Base-by-base conservation (phyloP, 1,140 invertebrate species). In the Hyles euphorbiae region DNA sequence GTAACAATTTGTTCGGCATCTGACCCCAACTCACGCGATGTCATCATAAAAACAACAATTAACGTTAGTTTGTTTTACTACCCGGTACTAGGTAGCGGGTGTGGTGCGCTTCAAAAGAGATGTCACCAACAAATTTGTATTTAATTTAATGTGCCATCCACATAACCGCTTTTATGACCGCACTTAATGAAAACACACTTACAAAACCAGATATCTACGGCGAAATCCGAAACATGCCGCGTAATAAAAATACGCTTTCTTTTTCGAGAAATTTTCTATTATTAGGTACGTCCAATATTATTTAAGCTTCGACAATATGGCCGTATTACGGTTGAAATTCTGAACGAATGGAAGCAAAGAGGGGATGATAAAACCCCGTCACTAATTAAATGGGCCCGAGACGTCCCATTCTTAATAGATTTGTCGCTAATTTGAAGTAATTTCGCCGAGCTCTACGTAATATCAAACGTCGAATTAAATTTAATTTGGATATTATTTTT, bases 321-420 rank as follows among this genome's bases (percentile, higher is more conserved):
- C 74, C 46, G 67, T 65, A 78, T 73, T 73, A 72, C 66, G 66
- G 70, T 68, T 69, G 67, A 76, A 74, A 72, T 74, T 77, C 66
- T 59, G 67, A 55, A 67, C 63, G 72, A 81, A 79, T 57, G 67
- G 67, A 71, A 66, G 61, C 64, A 77, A 76, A 77, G 72, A 78
- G 75, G 70, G 71, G 76, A 80, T 77, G 74, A 86, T 86, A 83
- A 87, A 88, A 81, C 77, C 81, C 71, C 60, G 75, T 73, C 76
- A 79, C 81, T 85, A 88, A 88, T 88, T 88, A 88, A 87, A 85
- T 81, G 78, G 74, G 70, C 71, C 67, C 60, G 67, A 78, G 72
- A 75, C 69, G 75, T 80, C 67, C 65, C 77, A 68, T 75, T 80
- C 69, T 72, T 84, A 83, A 82, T 83, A 85, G 81, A 85, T 85